Conservation (phyloP, 2,888 invertebrate genomes). For the Andrena minutula region DNA sequence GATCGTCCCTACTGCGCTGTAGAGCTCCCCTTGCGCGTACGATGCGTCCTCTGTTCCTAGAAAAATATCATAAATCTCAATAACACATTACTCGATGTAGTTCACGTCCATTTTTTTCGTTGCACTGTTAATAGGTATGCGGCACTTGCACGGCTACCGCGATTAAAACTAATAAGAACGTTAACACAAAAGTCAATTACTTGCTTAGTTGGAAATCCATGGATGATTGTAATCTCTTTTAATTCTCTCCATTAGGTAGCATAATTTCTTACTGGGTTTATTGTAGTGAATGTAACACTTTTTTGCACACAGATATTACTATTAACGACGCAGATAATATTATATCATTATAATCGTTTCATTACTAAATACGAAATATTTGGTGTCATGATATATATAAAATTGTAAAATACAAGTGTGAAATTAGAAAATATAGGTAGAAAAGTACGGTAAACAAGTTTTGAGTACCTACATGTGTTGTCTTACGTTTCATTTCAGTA, state of each 20-base stretch:
- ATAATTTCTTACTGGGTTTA: neutral
- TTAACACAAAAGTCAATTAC: neutral
- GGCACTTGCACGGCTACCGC: neutral
- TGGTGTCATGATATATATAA: too few species aligned
- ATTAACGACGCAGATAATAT: too few species aligned
- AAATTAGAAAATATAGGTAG: too few species aligned
- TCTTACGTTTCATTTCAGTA: too few species aligned
- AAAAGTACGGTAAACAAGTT: too few species aligned
- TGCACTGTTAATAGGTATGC: neutral
- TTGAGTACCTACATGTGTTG: too few species aligned
- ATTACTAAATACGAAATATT: too few species aligned
- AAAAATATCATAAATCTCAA: slow-evolving; percentile 67
- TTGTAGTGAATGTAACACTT: neutral
- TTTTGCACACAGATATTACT: too few species aligned
- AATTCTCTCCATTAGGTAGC: neutral
- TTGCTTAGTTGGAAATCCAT: neutral
- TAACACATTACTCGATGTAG: slow-evolving; percentile 45
- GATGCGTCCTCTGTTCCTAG: slow-evolving; percentile 64
- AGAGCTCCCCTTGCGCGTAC: slow-evolving; percentile 47
- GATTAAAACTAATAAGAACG: neutral
- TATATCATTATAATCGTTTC: too few species aligned
- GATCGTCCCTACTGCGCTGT: slow-evolving; percentile 74
- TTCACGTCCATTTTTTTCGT: neutral
- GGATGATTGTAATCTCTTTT: neutral
- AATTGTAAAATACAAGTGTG: too few species aligned